Percentiles rank a stretch among this genome's conserved stretches.
phyloP scores from a whole-genome alignment of 1,140 invertebrate genomes.

The Polyergus mexicanus region DNA sequence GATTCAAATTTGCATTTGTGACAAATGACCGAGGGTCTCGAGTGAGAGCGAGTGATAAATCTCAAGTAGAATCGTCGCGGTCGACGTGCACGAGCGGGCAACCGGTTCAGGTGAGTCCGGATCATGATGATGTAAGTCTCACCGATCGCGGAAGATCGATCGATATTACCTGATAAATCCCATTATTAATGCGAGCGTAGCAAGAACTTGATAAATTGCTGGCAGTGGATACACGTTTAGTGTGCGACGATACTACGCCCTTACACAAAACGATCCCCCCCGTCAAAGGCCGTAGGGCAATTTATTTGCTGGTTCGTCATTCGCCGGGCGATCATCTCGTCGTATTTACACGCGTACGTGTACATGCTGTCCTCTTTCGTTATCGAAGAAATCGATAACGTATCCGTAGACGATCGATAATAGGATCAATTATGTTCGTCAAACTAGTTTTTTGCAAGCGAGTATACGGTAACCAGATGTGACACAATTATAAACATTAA shows the following conservation, averaged over 20 bases:
- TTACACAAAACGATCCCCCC: slow-evolving; percentile 66
- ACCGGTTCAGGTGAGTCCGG: slow-evolving; percentile 62
- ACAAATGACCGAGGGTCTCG: slow-evolving; percentile 63
- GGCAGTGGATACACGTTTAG: slow-evolving; percentile 44
- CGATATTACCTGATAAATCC: slow-evolving; percentile 76
- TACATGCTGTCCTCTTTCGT: slow-evolving; percentile 34
- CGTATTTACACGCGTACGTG: slow-evolving; percentile 44
- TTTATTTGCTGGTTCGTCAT: slow-evolving; percentile 47
- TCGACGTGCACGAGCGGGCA: slow-evolving; percentile 21
- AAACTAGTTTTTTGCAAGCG: not conserved
- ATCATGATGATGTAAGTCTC: slow-evolving; percentile 68
- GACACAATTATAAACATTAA: slow-evolving; percentile 3
- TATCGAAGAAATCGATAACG: slow-evolving; percentile 54
- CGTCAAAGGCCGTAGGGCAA: slow-evolving; percentile 21
- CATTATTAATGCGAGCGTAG: slow-evolving; percentile 70
- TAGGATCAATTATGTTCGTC: slow-evolving; percentile 18
- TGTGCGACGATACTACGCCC: slow-evolving; percentile 54
- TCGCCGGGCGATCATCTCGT: slow-evolving; percentile 31
- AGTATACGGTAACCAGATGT: not conserved
- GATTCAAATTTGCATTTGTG: slow-evolving; percentile 60
- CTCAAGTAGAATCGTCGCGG: slow-evolving; percentile 49
- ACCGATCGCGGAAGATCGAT: slow-evolving; percentile 65
- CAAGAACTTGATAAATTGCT: slow-evolving; percentile 73
- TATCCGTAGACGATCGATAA: slow-evolving; percentile 10
- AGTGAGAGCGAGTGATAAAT: slow-evolving; percentile 67